Evolutionary conservation across 2,797 vertebrate species (phyloP).

Genomic region (Loris lydekkerianus): DNA sequence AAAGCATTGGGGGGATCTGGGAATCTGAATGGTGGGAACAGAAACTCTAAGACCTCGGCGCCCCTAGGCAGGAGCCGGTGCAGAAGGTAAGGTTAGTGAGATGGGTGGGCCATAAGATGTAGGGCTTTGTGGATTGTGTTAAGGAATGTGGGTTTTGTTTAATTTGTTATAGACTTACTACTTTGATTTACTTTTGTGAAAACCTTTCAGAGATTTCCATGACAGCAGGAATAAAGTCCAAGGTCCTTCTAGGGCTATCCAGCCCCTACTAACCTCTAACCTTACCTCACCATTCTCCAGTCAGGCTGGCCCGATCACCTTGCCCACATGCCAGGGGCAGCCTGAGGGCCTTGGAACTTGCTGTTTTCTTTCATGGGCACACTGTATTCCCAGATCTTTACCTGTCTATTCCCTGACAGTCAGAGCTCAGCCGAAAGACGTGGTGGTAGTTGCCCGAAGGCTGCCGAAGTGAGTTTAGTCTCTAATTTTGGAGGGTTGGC

Average conservation of each 20-base stretch:
- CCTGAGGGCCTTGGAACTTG: neutral
- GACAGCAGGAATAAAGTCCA: too few relatives aligned
- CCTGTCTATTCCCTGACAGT: neutral
- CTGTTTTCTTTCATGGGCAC: fast-evolving
- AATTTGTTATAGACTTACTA: neutral
- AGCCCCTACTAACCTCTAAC: neutral
- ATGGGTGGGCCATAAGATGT: fast-evolving
- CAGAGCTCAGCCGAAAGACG: neutral
- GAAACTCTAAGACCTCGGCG: too few relatives aligned
- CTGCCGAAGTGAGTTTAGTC: neutral
- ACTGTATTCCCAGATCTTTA: neutral
- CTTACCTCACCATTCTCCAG: neutral
- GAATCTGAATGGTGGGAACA: neutral
- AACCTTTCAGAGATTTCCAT: neutral
- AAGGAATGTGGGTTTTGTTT: neutral
- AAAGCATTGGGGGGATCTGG: neutral
- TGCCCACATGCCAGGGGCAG: too few relatives aligned
- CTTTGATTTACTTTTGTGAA: neutral
- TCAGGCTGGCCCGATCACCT: fast-evolving
- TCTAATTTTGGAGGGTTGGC: neutral
- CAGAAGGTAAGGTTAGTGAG: neutral
- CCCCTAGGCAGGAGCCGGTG: too few relatives aligned
- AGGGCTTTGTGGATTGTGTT: neutral
- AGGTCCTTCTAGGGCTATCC: too few relatives aligned
- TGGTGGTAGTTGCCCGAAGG: neutral